Evolutionary conservation across 2,888 invertebrate genomes (phyloP), one percentile per base, ranked within the genome.

Genomic region (Hypomecis punctinalis): DNA sequence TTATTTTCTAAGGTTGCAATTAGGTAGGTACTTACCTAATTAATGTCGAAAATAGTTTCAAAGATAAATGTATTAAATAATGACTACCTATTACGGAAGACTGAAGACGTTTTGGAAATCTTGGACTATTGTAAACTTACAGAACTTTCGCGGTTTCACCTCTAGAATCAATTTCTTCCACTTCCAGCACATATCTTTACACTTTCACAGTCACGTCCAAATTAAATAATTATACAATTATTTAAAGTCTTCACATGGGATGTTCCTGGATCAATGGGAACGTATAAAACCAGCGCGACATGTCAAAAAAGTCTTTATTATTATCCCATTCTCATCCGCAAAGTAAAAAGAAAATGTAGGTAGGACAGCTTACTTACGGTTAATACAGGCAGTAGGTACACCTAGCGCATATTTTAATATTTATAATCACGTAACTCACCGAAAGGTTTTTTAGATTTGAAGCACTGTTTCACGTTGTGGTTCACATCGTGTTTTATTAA

Each of bases 401-500:
- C 49, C 13, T 23, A 5, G 6, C 39, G 10, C 8, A 6, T 8
- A 9, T 4, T 5, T 47, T 5, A 47, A 3, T 9, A 7, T 23
- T 23, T 23, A 10, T 10, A 51, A 45, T 45, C 6, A 54, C 6
- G 67, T 58, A 65, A 66, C 91, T 92, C 77, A 93, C 93, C 84
- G 69, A 91, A 93, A 43, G 90, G 79, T 69, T 89, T 93, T 82
- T 91, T 93, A n/a, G 87, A 77, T 77, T 92, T 91, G 76, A 93
- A 91, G 79, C 91, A 91, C 88, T 91, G 84, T 85, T 83, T 90
- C 78, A 93, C 88, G 82, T 93, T 93, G 73, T 91, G 91, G 72
- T 93, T 93, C 76, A 92, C 86, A 82, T 93, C 93, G 73, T 90
- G 91, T 83, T 90, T 91, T 64, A 93, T 87, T 69, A 91, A 82